Percentiles rank a stretch among this genome's conserved stretches.
Conservation (phyloP, 2,113 vertebrate species). For the Nanorana parkeri region DNA sequence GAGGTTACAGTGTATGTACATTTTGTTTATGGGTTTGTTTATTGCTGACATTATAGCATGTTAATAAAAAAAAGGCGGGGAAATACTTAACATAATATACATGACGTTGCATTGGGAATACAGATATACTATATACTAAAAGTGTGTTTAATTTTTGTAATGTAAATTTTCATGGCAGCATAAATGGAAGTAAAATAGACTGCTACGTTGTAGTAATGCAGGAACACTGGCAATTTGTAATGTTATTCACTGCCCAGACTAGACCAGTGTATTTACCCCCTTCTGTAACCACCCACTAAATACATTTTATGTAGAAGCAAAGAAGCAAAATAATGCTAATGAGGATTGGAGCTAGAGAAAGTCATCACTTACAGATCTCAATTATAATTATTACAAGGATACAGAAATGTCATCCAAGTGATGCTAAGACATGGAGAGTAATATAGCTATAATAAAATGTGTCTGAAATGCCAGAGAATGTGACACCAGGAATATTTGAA, state of each 20-base stretch:
- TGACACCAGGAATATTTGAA: conserved; percentile 44
- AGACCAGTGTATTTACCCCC: neutral
- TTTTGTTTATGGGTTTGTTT: no score
- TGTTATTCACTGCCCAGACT: conserved; percentile 7
- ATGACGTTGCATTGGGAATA: no score
- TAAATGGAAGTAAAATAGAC: neutral
- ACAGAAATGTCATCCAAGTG: conserved; percentile 39
- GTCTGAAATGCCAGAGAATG: conserved; percentile 45
- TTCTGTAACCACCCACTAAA: conserved; percentile 10
- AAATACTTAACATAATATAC: no score
- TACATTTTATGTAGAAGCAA: conserved; percentile 19
- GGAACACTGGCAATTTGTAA: neutral
- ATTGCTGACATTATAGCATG: no score
- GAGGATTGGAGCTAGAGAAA: conserved; percentile 34
- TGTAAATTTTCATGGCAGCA: neutral
- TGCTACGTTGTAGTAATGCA: neutral
- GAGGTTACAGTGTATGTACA: no score
- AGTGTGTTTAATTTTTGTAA: neutral
- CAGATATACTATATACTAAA: neutral
- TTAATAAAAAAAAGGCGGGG: no score
- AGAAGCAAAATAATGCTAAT: conserved; percentile 48
- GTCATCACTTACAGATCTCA: conserved; percentile 34
- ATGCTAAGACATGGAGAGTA: conserved; percentile 34
- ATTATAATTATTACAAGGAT: conserved; percentile 51
- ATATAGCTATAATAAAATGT: conserved; percentile 44